Evolutionary conservation across 2,113 vertebrate species (phyloP).

Genomic region (Chaenogobius annularis): DNA sequence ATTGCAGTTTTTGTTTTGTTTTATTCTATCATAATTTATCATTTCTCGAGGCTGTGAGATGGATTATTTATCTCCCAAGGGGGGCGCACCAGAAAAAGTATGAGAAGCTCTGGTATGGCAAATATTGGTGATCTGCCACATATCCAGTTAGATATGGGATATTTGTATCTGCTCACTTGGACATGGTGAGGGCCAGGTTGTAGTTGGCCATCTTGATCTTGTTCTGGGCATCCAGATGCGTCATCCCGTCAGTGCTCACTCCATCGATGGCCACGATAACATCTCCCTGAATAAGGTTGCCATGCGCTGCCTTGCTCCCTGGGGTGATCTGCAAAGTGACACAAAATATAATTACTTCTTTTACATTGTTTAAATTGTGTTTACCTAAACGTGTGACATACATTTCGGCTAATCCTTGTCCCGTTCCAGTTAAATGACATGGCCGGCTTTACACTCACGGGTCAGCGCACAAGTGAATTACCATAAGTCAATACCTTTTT

Average conservation of each 20-base stretch:
- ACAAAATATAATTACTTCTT: neutral
- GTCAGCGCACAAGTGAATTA: conserved; percentile 21
- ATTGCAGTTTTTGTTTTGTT: no score
- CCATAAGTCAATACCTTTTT: conserved; percentile 7
- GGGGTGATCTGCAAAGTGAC: conserved; percentile 84
- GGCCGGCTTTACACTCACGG: conserved; percentile 1
- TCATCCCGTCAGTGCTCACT: conserved; percentile 93
- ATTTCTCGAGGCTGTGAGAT: no score
- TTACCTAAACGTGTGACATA: neutral
- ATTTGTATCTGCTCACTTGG: conserved; percentile 80
- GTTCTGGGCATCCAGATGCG: conserved; percentile 98
- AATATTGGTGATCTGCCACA: no score
- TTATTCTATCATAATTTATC: no score
- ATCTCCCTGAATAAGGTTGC: conserved; percentile 91
- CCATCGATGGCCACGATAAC: conserved; percentile 96
- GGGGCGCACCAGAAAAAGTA: no score
- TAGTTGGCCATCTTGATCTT: conserved; percentile 95
- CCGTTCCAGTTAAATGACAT: neutral
- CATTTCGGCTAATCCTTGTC: neutral
- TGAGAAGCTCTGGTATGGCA: no score
- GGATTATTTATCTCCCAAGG: no score
- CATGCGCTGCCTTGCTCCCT: conserved; percentile 92
- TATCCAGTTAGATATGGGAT: no score
- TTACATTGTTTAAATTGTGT: neutral
- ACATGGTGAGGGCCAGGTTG: conserved; percentile 91